Evolutionary conservation across 2,888 invertebrate genomes (phyloP), one percentile per base, ranked within the genome.

Genomic region (Trissonchulus sp.): DNA sequence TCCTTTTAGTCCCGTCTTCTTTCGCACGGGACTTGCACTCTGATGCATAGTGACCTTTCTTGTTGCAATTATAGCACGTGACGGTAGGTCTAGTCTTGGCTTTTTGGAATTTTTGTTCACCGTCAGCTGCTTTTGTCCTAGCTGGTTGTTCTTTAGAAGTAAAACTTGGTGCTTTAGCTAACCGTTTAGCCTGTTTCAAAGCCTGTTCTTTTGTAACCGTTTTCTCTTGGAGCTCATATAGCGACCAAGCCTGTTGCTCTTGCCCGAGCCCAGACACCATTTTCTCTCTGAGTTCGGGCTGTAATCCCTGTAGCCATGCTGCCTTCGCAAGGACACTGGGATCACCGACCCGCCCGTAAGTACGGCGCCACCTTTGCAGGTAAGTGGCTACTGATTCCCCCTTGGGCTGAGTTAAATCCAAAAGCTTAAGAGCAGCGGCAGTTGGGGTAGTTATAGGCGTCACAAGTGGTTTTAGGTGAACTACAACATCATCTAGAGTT

Each of bases 361-460:
- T 48, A 48, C 48, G 48, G 48, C 48, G 48, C 48, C 48, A 48
- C 48, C 48, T 48, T 23, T 48, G 48, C 48, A 48, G 48, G 48
- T 48, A 48, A 48, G 48, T 48, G 48, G 48, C 48, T 48, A 48
- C 48, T 23, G 48, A 48, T 48, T 48, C 48, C 8, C 48, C 48
- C 48, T 48, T 48, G 8, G 48, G 48, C 48, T 48, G 8, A 48
- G 23, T 23, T 23, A 48, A 15, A 23, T 48, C 48, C 23, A 48
- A 48, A 48, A 48, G 48, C 23, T 48, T 48, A 15, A 48, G 48
- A 48, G 48, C 48, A 48, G 48, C 48, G 48, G 48, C 48, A 48
- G 48, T 48, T 23, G 48, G 48, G 23, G 48, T 48, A 15, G 48
- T 48, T 48, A 48, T 48, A 48, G 48, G 48, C 23, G 48, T 48